Evolutionary conservation across 2,113 vertebrate species (phyloP).

Genomic region (Calidris pugnax): DNA sequence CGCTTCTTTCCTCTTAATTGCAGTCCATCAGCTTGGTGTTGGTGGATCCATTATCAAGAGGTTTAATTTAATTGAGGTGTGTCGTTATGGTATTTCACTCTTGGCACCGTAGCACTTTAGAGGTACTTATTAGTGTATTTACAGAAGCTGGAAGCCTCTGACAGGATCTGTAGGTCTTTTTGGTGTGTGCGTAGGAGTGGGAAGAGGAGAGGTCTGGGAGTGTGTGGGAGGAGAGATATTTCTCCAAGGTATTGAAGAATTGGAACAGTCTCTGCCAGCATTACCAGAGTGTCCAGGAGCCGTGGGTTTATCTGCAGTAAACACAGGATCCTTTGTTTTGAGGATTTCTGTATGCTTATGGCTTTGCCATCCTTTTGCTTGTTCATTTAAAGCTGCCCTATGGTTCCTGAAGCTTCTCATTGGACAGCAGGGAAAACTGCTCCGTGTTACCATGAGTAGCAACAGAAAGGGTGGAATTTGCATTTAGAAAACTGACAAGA

Average conservation of each 20-base stretch:
- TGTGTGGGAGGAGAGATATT: neutral
- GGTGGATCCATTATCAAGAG: neutral
- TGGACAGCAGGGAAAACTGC: neutral
- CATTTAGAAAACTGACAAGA: neutral
- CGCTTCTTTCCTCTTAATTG: neutral
- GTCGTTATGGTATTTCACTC: neutral
- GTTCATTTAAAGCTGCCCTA: neutral
- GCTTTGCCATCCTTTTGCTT: neutral
- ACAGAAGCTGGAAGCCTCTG: neutral
- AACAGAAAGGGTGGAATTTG: neutral
- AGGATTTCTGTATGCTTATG: neutral
- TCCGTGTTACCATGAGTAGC: neutral
- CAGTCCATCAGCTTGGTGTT: neutral
- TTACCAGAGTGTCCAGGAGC: neutral
- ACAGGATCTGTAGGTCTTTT: neutral
- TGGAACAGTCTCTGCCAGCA: neutral
- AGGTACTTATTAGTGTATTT: slow-evolving; percentile 17
- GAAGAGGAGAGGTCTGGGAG: neutral
- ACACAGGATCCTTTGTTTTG: neutral
- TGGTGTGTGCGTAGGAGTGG: neutral
- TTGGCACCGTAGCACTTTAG: neutral
- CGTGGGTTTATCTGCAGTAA: neutral
- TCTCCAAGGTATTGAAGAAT: neutral
- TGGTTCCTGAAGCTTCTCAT: neutral
- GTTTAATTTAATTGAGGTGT: neutral